Percentiles rank a stretch among this genome's conserved stretches.
These are phyloP conservation scores for Emmelina monodactyla DNA, from an alignment of 2,888 invertebrate genomes.

Conservation along the genomic window DNA sequence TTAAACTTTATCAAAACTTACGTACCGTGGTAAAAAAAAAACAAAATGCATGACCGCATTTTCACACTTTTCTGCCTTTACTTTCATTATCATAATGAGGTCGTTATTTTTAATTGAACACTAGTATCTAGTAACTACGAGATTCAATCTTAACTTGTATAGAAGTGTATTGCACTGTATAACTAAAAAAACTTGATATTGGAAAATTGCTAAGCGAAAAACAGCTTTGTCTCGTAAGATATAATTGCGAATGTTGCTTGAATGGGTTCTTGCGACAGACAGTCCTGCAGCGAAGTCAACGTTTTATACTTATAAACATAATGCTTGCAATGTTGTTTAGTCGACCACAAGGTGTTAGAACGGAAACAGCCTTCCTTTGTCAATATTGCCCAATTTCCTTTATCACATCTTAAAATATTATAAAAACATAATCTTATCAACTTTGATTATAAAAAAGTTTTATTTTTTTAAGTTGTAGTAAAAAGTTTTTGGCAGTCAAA, in stretches of 20 bases:
- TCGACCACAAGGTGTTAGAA: conserved; percentile 47
- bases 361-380: conserved; percentile 32
- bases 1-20: no score
- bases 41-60: conserved; percentile 12
- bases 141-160: conserved; percentile 27
- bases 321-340: conserved; percentile 51
- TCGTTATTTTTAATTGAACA: conserved; percentile 8
- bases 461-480: no score
- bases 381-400: no score
- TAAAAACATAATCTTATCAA: no score
- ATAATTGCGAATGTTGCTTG: no score
- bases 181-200: conserved; percentile 24
- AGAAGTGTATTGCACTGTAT: conserved; percentile 31
- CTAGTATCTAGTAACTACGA: conserved; percentile 7
- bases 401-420: no score
- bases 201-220: conserved; percentile 1
- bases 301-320: conserved; percentile 58
- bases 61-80: conserved; percentile 27
- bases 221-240: no score
- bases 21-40: no score
- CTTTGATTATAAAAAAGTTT: no score
- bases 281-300: conserved; percentile 37
- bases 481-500: no score
- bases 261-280: conserved; percentile 54
- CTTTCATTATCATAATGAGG: conserved; percentile 15